These are phyloP conservation scores for Ceyx cyanopectus DNA, from an alignment of 2,113 vertebrate genomes.

Conservation along the genomic window DNA sequence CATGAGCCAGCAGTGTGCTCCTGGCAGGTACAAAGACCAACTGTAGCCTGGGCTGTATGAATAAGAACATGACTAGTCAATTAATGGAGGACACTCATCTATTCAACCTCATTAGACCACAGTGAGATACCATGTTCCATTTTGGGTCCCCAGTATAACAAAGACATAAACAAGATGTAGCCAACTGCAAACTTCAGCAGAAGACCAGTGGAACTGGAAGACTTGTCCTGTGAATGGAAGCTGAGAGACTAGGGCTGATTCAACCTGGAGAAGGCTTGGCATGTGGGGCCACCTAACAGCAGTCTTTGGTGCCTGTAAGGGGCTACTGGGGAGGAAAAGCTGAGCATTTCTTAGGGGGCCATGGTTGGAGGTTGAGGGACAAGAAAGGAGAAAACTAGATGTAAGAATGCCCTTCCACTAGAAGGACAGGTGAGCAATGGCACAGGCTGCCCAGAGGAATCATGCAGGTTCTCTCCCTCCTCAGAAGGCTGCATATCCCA, in stretches of 20 bases:
- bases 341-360: background rate
- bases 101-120: background rate
- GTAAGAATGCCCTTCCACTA: background rate
- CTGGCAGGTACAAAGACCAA: background rate
- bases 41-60: background rate
- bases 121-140: background rate
- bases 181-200: background rate
- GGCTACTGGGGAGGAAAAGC: background rate
- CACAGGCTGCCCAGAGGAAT: no score
- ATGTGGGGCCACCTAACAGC: rapidly evolving
- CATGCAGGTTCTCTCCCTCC: background rate
- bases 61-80: background rate
- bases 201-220: background rate
- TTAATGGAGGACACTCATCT: background rate
- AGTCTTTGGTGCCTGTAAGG: background rate
- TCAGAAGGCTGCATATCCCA: background rate
- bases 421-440: background rate
- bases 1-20: background rate
- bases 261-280: background rate
- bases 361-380: background rate
- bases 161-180: background rate
- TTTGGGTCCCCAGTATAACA: background rate
- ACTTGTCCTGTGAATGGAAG: background rate
- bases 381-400: background rate
- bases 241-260: background rate